Evolutionary conservation across 2,888 invertebrate genomes (phyloP), one percentile per base, ranked within the genome.

Genomic region (Pocota personata): DNA sequence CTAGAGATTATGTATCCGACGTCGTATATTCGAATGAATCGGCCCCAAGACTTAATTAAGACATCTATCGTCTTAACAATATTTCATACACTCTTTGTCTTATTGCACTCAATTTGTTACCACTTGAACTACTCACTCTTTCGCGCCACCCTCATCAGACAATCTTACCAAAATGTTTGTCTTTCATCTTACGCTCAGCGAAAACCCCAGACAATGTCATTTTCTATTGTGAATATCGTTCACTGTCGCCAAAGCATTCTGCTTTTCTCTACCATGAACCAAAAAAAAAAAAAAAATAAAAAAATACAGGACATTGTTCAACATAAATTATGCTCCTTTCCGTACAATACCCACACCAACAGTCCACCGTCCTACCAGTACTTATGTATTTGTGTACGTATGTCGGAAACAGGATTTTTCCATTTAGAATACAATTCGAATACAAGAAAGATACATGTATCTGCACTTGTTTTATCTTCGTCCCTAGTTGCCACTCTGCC

Each of bases 351-450:
- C 43, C 1, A 52, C 16, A 43, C 1, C 6, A 4, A 3, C 48
- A 52, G 27, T 6, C 27, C 40, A 14, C 14, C n/a, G 14, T 5
- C 14, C n/a, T 37, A 37, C n/a, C 37, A 37, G 37, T 2, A 37
- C 12, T 2, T n/a, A n/a, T n/a, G n/a, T n/a, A n/a, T n/a, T n/a
- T 40, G 3, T 37, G 7, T 37, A 2, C 32, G 5, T 21, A 35
- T 30, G 69, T 16, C 32, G 40, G 32, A 75, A 64, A 55, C 52
- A 75, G 75, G 75, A 75, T 52, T 75, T 75, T 75, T 64, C 75
- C 62, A 75, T 75, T 75, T 75, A 75, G 43, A 58, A 62, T 64
- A 75, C 64, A 64, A 73, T 62, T 48, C 62, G 50, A 30, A 73
- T 58, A 58, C 40, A 57, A 27, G 30, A 21, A 24, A 21, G 48